A percentile compares a stretch with the other conserved stretches of the same genome.
Conservation (phyloP, 2,797 vertebrate genomes). For the Anomalospiza imberbis region DNA sequence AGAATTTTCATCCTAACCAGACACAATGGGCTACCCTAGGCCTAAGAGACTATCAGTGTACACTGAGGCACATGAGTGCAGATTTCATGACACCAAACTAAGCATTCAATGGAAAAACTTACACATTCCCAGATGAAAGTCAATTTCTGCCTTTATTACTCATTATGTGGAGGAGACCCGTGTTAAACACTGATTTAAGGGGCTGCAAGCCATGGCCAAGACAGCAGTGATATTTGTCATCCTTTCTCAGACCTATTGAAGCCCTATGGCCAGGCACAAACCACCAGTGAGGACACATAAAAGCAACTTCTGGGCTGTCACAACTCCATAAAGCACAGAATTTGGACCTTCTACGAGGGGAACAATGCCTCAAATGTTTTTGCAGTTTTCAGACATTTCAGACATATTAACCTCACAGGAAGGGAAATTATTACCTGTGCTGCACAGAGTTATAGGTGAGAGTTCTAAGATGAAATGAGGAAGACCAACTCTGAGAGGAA, state of each 20-base stretch:
- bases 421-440: background rate
- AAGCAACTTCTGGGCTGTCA: background rate
- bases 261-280: background rate
- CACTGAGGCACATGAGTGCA: background rate
- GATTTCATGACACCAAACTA: background rate
- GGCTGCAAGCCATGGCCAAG: background rate
- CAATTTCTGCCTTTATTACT: background rate
- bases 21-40: background rate
- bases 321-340: background rate
- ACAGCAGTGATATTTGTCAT: background rate
- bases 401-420: background rate
- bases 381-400: background rate
- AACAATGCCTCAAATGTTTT: background rate
- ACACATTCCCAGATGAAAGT: background rate
- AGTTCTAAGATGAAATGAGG: background rate
- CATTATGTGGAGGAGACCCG: background rate
- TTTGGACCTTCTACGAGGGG: fast-evolving
- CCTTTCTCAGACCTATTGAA: background rate
- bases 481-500: background rate
- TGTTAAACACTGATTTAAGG: background rate
- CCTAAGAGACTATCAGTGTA: background rate
- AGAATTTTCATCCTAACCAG: background rate
- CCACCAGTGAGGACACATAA: background rate
- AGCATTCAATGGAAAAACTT: background rate
- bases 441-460: background rate